These are phyloP conservation scores for Xenentodon cancila DNA, from an alignment of 2,797 vertebrate species.

Conservation along the genomic window DNA sequence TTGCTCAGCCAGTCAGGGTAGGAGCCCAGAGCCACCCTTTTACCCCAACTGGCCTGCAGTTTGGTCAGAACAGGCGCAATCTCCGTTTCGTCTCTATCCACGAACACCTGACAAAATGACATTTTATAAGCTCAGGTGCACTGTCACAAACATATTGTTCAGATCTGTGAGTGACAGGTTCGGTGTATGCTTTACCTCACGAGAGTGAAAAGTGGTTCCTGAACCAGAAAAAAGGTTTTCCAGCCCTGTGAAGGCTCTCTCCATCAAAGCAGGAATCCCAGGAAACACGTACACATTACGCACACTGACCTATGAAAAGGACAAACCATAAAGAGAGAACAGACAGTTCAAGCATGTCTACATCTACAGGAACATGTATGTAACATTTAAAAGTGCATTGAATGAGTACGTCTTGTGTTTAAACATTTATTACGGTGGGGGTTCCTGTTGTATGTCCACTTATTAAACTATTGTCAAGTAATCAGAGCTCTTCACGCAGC, in stretches of 20 bases:
- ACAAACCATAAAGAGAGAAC: not conserved
- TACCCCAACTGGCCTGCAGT: slow-evolving; percentile 82
- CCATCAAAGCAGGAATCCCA: slow-evolving; percentile 90
- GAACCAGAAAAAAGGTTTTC: slow-evolving; percentile 86
- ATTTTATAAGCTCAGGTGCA: not conserved
- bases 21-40: slow-evolving; percentile 86
- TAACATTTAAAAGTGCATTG: too few species aligned
- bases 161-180: not conserved
- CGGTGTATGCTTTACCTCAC: slow-evolving; percentile 62
- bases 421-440: too few species aligned
- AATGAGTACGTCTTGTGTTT: too few species aligned
- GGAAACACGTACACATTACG: slow-evolving; percentile 95
- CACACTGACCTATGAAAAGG: slow-evolving; percentile 82
- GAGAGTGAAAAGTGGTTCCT: slow-evolving; percentile 85
- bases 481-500: too few species aligned
- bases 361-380: not conserved
- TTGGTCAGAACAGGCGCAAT: slow-evolving; percentile 81
- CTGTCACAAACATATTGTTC: not conserved
- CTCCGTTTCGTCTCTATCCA: slow-evolving; percentile 84
- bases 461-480: too few species aligned
- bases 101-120: slow-evolving; percentile 75
- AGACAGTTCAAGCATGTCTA: not conserved
- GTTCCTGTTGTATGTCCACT: too few species aligned
- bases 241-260: slow-evolving; percentile 85
- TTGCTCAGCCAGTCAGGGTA: slow-evolving; percentile 96